Evolutionary conservation across 2,797 vertebrate genomes (phyloP), one percentile per base, ranked within the genome.

Genomic region (Rhyacichthys aspro): DNA sequence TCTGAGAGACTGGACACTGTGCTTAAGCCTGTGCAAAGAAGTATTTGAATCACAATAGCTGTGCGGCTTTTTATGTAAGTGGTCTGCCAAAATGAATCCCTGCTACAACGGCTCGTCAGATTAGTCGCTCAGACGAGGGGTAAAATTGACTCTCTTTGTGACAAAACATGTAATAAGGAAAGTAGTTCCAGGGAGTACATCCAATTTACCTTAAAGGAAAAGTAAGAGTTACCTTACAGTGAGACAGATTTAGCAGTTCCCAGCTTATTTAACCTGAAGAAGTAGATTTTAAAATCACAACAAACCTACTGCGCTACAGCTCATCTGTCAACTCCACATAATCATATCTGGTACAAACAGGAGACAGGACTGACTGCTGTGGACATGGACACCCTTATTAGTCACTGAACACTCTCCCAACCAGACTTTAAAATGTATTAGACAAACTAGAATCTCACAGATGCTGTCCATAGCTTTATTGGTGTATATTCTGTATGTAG

Each of bases 91-190:
- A 84, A 72, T 79, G 50, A 80, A 85, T 80, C 67, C 54, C 34
- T 33, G n/a, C 74, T 71, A 74, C 78, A 88, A 76, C 63, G 68
- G 62, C 58, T 65, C 76, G 62, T 83, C 77, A 82, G 77, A 86
- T 85, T 76, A 83, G 71, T 79, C 8, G 58, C 0, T 14, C 50
- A 84, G 74, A 83, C 39, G 63, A 65, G 64, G 58, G 53, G 57
- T 59, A 59, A 81, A 79, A 79, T 67, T 65, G 54, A 76, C 68
- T 81, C 54, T 54, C 55, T 76, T 83, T 76, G 59, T 66, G 59
- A 76, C 72, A 76, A 72, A 75, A 69, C 78, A 76, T 74, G 70
- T 64, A 70, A 72, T 53, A 72, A 59, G 41, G 66, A 76, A 79
- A 85, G 77, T 70, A 81, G 73, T 77, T 73, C 70, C 78, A 47